Conservation (phyloP, 2,888 invertebrate genomes). For the Eupithecia inturbata region DNA sequence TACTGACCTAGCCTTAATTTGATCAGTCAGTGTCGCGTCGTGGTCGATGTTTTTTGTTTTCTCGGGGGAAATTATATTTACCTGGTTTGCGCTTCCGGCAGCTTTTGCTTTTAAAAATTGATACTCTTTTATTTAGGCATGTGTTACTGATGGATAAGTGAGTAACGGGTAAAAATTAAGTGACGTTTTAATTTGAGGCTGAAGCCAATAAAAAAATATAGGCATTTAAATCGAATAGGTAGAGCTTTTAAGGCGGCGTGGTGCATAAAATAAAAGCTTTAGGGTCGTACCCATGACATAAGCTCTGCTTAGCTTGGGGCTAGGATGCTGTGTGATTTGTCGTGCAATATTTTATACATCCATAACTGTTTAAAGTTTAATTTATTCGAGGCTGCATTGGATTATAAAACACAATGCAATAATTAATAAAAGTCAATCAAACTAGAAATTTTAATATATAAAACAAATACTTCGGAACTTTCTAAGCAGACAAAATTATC, state of each 20-base stretch:
- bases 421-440: neutral
- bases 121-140: neutral
- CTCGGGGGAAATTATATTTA: constrained; percentile 64
- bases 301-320: neutral
- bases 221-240: neutral
- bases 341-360: neutral
- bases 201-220: too few species aligned
- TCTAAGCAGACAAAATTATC: neutral
- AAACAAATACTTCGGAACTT: neutral
- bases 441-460: neutral
- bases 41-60: constrained; percentile 68
- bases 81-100: constrained; percentile 53
- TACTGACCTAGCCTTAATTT: constrained; percentile 82
- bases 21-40: constrained; percentile 67
- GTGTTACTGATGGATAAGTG: neutral
- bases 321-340: neutral
- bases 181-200: neutral
- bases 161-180: neutral
- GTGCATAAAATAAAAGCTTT: neutral
- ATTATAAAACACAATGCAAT: neutral
- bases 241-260: neutral
- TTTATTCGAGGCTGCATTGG: neutral
- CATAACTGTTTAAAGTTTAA: neutral
- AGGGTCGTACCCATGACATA: neutral
- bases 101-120: constrained; percentile 35